Evolutionary conservation across 2,113 vertebrate genomes (phyloP), one percentile per base, ranked within the genome.

Genomic region (Thunnus maccoyii): DNA sequence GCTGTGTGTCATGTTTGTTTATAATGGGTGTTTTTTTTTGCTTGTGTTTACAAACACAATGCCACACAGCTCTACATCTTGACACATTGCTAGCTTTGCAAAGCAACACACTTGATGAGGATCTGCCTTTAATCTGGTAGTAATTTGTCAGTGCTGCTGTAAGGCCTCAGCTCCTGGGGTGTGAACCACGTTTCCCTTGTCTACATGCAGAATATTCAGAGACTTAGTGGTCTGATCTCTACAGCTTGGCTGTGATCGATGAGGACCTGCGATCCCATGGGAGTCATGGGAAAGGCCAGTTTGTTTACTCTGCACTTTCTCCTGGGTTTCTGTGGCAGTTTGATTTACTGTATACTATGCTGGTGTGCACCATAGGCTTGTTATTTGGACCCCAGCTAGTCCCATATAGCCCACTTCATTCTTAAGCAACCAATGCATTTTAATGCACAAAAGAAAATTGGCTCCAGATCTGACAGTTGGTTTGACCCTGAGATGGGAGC

Each of bases 261-360:
- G 91, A 92, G 84, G 86, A 82, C 63, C 84, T 54, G 62, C 8
- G 36, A 80, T 88, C 91, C 69, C 86, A 20, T 30, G 89, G 87
- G 88, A 92, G 88, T 76, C 88, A 83, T 94, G 93, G 90, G 93
- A 95, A 93, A 88, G 85, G 78, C 82, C 61, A 30, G 72, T 86
- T 90, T 93, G 93, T 94, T 94, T 94, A 93, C 90, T 86, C 89
- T 91, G 93, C 93, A 93, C 91, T 95, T 94, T 94, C 93, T 91
- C 90, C 30, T 1, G 80, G 90, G 85, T 91, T 85, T 72, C 73
- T 20, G 68, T 92, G 91, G 89, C 92, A 93, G 82, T 80, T 92
- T 95, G 93, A 95, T 94, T 95, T 94, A 41, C 36, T 41, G 36
- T 41, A 94, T 94, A 75, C 69, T 11, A 20, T 44, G 71, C 79